These are phyloP conservation scores for Podabrus alpinus DNA, from an alignment of 2,888 invertebrate species.

Conservation along the genomic window DNA sequence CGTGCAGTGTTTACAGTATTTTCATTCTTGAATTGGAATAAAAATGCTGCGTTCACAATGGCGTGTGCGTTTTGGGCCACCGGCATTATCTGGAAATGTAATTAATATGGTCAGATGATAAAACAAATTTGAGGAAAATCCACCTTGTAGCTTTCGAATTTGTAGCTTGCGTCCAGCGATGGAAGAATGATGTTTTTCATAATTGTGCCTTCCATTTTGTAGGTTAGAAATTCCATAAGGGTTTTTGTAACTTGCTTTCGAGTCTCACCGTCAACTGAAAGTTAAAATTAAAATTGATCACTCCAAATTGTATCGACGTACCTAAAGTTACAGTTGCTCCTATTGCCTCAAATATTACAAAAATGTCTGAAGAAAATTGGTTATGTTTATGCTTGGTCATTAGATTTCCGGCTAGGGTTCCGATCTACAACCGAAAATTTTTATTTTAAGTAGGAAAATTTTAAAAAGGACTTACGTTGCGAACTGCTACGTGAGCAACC, in stretches of 20 bases:
- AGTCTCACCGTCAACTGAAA: slow-evolving; percentile 43
- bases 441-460: neutral
- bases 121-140: neutral
- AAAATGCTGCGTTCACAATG: slow-evolving; percentile 73
- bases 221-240: slow-evolving; percentile 31
- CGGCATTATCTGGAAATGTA: slow-evolving; percentile 64
- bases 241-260: slow-evolving; percentile 34
- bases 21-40: slow-evolving; percentile 59
- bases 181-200: slow-evolving; percentile 59
- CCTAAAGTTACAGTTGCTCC: slow-evolving; percentile 55
- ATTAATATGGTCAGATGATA: neutral
- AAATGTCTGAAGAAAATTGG: slow-evolving; percentile 77
- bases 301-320: slow-evolving; percentile 19
- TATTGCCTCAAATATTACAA: too few relatives aligned
- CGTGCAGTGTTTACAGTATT: slow-evolving; percentile 53
- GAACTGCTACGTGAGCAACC: slow-evolving; percentile 71
- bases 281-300: slow-evolving; percentile 41
- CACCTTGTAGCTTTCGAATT: slow-evolving; percentile 33
- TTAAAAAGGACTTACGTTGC: slow-evolving; percentile 67
- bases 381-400: slow-evolving; percentile 68
- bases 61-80: slow-evolving; percentile 74
- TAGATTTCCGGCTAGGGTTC: slow-evolving; percentile 73
- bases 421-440: slow-evolving; percentile 56
- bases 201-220: slow-evolving; percentile 40
- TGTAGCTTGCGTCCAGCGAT: slow-evolving; percentile 51